phyloP scores from a whole-genome alignment of 2,888 invertebrate species.

The Chloromyia formosa region DNA sequence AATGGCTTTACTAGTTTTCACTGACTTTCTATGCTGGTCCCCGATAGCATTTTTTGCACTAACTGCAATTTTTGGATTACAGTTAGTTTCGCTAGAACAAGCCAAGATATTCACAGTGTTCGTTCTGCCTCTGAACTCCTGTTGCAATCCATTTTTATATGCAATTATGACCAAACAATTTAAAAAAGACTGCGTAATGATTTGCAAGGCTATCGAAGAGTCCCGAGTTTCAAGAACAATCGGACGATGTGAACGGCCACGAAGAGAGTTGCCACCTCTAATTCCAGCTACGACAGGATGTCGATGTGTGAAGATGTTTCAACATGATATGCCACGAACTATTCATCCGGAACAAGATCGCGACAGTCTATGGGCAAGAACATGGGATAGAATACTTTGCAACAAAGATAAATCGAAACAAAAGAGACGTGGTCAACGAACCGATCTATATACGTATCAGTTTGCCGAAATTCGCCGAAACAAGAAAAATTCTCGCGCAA shows the following conservation, averaged over 20 bases:
- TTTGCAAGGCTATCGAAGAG: conserved; percentile 96
- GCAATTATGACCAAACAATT: conserved; percentile 98
- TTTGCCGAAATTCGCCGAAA: conserved; percentile 77
- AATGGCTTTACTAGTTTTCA: conserved; percentile 96
- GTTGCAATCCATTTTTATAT: conserved; percentile 97
- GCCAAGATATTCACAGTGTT: conserved; percentile 97
- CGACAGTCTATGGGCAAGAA: conserved; percentile 57
- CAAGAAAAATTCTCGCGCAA: conserved; percentile 79
- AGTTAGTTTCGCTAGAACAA: conserved; percentile 90
- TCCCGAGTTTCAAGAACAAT: conserved; percentile 88
- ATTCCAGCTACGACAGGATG: conserved; percentile 64
- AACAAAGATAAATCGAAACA: conserved; percentile 55
- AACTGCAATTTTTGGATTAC: conserved; percentile 91
- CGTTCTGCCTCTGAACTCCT: conserved; percentile 93
- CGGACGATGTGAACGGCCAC: conserved; percentile 84
- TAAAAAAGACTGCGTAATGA: conserved; percentile 95
- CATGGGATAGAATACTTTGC: conserved; percentile 64
- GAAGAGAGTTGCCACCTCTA: conserved; percentile 73
- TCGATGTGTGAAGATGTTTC: conserved; percentile 66
- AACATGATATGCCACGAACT: conserved; percentile 61
- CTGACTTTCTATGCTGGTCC: conserved; percentile 97
- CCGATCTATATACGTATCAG: conserved; percentile 78
- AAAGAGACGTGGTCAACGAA: conserved; percentile 65
- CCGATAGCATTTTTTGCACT: conserved; percentile 96
- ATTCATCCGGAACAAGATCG: conserved; percentile 57